Conservation (phyloP, 2,113 vertebrate species). For the Sialia sialis region DNA sequence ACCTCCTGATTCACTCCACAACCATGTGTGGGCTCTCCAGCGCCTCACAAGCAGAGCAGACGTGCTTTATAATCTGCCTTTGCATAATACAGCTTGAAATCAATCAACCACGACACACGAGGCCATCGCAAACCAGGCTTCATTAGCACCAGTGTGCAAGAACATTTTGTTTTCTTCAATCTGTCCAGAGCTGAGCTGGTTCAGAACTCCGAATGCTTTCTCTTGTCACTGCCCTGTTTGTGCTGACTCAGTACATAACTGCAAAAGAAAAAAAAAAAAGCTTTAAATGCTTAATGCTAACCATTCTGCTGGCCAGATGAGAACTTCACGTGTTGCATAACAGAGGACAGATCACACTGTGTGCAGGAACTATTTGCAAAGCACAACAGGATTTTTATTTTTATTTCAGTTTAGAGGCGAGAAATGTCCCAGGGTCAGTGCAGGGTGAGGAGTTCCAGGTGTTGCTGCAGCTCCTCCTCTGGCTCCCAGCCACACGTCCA, state of each 20-base stretch:
- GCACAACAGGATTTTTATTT: not conserved
- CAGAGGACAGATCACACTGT: not conserved
- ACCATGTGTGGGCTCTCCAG: not conserved
- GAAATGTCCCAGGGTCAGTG: not conserved
- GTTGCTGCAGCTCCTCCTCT: not conserved
- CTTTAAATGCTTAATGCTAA: not conserved
- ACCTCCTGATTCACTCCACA: not conserved
- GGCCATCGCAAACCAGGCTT: not conserved
- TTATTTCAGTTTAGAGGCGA: not conserved
- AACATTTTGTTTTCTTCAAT: slow-evolving; percentile 31
- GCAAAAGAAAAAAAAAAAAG: not conserved
- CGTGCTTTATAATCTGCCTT: not conserved
- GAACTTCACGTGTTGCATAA: not conserved
- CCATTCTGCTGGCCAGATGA: not conserved
- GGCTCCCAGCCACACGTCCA: not conserved
- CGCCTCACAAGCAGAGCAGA: accelerated
- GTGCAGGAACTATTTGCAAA: not conserved
- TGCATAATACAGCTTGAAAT: not conserved
- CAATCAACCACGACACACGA: not conserved
- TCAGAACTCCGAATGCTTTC: not conserved
- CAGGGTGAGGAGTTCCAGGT: not conserved
- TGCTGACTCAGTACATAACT: slow-evolving; percentile 29
- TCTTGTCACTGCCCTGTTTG: not conserved
- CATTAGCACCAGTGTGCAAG: not conserved
- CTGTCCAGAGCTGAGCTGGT: not conserved